Evolutionary conservation across 1,140 invertebrate genomes (phyloP), one percentile per base, ranked within the genome.

Genomic region (Ceratosolen fusciceps): DNA sequence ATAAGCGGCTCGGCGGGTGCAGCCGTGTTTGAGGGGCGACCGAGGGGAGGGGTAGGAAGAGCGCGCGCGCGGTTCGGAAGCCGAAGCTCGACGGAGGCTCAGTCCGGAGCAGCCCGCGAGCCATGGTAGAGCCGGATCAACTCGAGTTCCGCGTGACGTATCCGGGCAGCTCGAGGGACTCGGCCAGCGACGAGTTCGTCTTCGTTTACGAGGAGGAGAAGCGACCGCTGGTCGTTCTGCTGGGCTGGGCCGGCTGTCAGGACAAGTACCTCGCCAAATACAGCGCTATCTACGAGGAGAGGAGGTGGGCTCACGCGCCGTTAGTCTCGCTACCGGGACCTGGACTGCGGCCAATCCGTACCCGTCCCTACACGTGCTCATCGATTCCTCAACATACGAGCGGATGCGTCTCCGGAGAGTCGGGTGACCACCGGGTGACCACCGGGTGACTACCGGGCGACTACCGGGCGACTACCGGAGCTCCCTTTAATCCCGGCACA

Each of bases 201-300:
- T 79, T 79, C 52, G 71, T 79, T n/a, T 74, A 74, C 58, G 77
- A 79, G 54, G 92, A 93, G 56, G 90, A 92, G 26, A 93, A 93
- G 84, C 88, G 93, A 67, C 93, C 95, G 14, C 92, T 95, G 1
- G 92, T 96, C n/a, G 89, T 96, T 82, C 85, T 96, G 2, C 90
- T 96, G 71, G 95, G 95, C 49, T 96, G 95, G 95, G 93, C 94
- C 47, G 95, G 95, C 43, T 95, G 95, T 86, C 91, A 94, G 83
- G 94, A 96, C 85, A 92, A 93, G 84, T 93, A 96, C 88, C 86
- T 96, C 39, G 92, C 93, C 78, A 96, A 96, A 83, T 96, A 96
- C 87, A 94, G 94, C 10, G 92, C 93, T 75, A 94, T 95, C 72
- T 96, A 96, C 85, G 93, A 95, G 84, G 92, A 94, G 60, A 91